phyloP scores from a whole-genome alignment of 2,797 vertebrate genomes.

The Ficedula albicollis region DNA sequence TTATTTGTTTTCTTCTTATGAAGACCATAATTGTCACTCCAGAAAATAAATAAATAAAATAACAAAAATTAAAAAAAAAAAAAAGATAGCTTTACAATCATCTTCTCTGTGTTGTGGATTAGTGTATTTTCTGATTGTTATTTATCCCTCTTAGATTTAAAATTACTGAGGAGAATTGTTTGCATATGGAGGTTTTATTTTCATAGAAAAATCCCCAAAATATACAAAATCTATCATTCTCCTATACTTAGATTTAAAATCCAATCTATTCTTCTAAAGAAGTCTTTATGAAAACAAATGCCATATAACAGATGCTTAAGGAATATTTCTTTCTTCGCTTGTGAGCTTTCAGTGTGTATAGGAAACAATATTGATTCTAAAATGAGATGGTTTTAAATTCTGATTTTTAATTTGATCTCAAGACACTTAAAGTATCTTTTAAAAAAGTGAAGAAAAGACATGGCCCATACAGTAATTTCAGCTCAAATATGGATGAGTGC shows the following conservation, averaged over 20 bases:
- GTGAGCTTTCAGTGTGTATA: background rate
- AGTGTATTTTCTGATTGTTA: background rate
- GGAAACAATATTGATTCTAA: background rate
- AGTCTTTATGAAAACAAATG: background rate
- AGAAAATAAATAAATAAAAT: background rate
- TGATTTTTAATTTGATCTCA: background rate
- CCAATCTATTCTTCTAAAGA: background rate
- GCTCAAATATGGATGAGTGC: background rate
- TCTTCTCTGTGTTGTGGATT: background rate
- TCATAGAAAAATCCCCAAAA: fast-evolving
- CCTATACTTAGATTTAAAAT: background rate
- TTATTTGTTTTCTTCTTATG: background rate
- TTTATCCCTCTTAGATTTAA: background rate
- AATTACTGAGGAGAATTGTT: background rate
- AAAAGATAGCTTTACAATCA: background rate
- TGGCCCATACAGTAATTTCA: background rate
- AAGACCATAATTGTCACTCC: background rate
- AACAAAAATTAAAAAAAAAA: background rate
- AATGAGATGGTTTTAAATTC: background rate
- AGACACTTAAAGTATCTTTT: background rate
- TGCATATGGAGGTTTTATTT: background rate
- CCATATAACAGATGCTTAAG: background rate
- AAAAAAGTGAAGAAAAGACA: background rate
- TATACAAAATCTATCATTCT: background rate
- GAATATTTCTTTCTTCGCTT: background rate